Evolutionary conservation across 1,140 invertebrate genomes (phyloP).

Genomic region (Pollicipes pollicipes): DNA sequence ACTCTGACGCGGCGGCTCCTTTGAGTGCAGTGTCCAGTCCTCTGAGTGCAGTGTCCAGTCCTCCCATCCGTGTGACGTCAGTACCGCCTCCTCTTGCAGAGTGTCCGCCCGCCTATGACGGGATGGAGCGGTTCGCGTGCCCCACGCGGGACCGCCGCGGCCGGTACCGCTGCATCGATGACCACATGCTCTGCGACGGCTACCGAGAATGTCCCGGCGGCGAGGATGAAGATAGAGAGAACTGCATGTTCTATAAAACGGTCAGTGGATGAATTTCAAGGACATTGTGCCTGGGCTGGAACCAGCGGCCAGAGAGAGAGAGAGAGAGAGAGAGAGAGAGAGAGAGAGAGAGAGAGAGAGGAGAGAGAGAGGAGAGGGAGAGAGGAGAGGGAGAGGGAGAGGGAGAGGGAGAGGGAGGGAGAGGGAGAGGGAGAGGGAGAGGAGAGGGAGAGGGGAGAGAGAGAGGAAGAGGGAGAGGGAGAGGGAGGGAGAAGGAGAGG

Average conservation of each 20-base stretch:
- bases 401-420: background rate
- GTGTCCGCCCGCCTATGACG: constrained; percentile 76
- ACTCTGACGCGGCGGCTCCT: constrained; percentile 23
- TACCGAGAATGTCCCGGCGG: constrained; percentile 83
- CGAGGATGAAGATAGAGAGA: constrained; percentile 76
- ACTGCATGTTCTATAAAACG: constrained; percentile 95
- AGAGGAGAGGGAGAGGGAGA: constrained; percentile 10
- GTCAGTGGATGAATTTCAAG: constrained; percentile 45
- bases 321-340: background rate
- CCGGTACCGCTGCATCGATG: constrained; percentile 84
- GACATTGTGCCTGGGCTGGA: background rate
- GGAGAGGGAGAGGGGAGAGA: constrained; percentile 2
- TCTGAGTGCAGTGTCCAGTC: constrained; percentile 9
- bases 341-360: constrained; percentile 4
- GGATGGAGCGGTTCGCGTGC: constrained; percentile 85
- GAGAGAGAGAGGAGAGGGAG: constrained; percentile 9
- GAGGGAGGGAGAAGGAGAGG: background rate
- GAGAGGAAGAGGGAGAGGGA: constrained; percentile 2
- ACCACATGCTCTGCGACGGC: constrained; percentile 83
- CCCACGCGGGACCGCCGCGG: constrained; percentile 74
- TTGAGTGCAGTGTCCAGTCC: constrained; percentile 23
- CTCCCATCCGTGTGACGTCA: constrained; percentile 14
- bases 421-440: constrained; percentile 10
- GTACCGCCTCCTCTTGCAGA: constrained; percentile 48
- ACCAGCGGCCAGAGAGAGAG: no score